These are phyloP conservation scores for Oligia latruncula DNA, from an alignment of 2,888 invertebrate species.

Conservation along the genomic window DNA sequence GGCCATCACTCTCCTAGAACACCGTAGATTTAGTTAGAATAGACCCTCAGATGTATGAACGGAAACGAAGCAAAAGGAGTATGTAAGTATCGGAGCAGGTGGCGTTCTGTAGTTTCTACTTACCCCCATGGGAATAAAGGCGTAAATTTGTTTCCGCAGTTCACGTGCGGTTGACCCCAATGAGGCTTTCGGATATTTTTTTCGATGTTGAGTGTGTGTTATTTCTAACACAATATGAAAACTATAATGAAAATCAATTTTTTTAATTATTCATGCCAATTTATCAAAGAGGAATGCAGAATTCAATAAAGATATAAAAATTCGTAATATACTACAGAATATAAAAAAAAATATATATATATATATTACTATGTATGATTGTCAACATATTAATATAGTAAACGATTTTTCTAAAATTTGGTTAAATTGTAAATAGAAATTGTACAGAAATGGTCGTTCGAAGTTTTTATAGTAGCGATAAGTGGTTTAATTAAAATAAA, in stretches of 20 bases:
- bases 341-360: not conserved
- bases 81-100: too few species aligned
- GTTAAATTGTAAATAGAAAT: conserved; percentile 56
- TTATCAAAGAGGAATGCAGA: not conserved
- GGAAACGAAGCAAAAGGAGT: too few species aligned
- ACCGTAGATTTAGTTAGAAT: too few species aligned
- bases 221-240: not conserved
- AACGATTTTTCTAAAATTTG: conserved; percentile 28
- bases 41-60: not conserved
- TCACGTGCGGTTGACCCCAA: not conserved
- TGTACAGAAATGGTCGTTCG: conserved; percentile 60
- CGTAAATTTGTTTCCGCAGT: too few species aligned
- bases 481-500: conserved; percentile 43
- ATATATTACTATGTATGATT: not conserved
- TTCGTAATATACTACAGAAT: conserved; percentile 5
- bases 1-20: too few species aligned
- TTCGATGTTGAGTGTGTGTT: not conserved
- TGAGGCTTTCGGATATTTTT: not conserved
- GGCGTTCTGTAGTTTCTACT: too few species aligned
- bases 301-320: not conserved
- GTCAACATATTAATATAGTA: not conserved
- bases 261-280: conserved; percentile 3
- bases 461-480: conserved; percentile 55
- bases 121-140: too few species aligned
- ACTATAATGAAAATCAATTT: not conserved